Base-by-base conservation (phyloP, 2,888 invertebrate species). In the Prosapia bicincta region DNA sequence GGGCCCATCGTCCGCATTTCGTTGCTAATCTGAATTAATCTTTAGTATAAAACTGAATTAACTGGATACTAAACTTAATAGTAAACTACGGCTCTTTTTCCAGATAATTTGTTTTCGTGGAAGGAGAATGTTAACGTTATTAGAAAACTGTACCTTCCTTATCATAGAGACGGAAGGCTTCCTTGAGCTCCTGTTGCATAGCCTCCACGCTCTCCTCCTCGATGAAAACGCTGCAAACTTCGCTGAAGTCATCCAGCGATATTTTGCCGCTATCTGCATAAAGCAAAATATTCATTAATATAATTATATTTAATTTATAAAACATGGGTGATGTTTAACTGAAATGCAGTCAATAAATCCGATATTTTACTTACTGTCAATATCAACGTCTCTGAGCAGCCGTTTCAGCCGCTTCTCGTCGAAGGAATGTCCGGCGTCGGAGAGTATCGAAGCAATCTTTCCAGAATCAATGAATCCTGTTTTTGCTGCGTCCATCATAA, bases 91-190 rank as follows among this genome's bases (percentile, higher is more conserved):
- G n/a, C n/a, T n/a, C n/a, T n/a, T n/a, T n/a, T n/a, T n/a, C n/a
- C n/a, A n/a, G n/a, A n/a, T n/a, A n/a, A n/a, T n/a, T n/a, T n/a
- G n/a, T n/a, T n/a, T n/a, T n/a, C n/a, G n/a, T n/a, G n/a, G n/a
- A n/a, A n/a, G n/a, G n/a, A n/a, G n/a, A n/a, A n/a, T n/a, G n/a
- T n/a, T n/a, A n/a, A n/a, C n/a, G n/a, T n/a, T n/a, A n/a, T n/a
- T n/a, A n/a, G n/a, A n/a, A n/a, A n/a, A n/a, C n/a, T n/a, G 30
- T 79, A 83, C 96, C 96, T 88, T 97, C 96, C 84, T 96, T 95
- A 86, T 99, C 99, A 86, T 99, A 96, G 80, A 99, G 91, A 83
- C 97, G 92, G 89, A 99, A 99, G 78, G 98, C 98, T 87, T 99
- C 98, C 83, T 97, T 96, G 82, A 99, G 89, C 87, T 99, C 98